Conservation (phyloP, 1,140 invertebrate species). For the Hypsibius dujardini region DNA sequence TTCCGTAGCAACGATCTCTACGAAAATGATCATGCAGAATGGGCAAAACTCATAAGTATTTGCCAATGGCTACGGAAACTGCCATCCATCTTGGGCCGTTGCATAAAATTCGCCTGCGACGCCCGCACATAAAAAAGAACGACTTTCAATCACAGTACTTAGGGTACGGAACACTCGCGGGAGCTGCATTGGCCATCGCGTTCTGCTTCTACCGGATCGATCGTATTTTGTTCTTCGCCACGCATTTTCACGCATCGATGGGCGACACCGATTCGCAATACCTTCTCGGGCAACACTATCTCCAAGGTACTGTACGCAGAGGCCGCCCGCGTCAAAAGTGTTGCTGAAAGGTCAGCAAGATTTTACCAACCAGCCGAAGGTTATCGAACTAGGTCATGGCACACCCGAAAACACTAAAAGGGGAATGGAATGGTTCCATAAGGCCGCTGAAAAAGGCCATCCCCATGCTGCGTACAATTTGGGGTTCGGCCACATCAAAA, state of each 20-base stretch:
- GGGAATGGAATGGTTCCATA: conserved; percentile 27
- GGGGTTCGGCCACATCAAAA: conserved; percentile 40
- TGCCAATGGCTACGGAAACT: no score
- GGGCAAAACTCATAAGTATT: no score
- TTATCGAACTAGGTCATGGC: not conserved
- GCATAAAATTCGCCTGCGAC: no score
- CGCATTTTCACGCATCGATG: conserved; percentile 32
- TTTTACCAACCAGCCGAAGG: not conserved
- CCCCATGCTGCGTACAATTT: conserved; percentile 41
- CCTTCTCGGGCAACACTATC: conserved; percentile 38
- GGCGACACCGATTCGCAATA: conserved; percentile 40
- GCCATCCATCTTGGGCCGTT: no score
- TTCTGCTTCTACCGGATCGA: no score
- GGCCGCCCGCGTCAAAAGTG: not conserved
- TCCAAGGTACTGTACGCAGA: conserved; percentile 32
- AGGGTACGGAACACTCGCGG: no score
- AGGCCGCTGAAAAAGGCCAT: conserved; percentile 40
- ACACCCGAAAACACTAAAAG: not conserved
- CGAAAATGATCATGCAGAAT: no score
- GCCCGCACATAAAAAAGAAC: no score
- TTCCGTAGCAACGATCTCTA: no score
- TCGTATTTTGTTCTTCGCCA: no score
- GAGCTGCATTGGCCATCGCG: no score
- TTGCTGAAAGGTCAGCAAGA: not conserved
- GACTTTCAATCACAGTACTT: no score